These are phyloP conservation scores for Tetranychus piercei DNA, from an alignment of 2,888 invertebrate genomes.

Conservation along the genomic window DNA sequence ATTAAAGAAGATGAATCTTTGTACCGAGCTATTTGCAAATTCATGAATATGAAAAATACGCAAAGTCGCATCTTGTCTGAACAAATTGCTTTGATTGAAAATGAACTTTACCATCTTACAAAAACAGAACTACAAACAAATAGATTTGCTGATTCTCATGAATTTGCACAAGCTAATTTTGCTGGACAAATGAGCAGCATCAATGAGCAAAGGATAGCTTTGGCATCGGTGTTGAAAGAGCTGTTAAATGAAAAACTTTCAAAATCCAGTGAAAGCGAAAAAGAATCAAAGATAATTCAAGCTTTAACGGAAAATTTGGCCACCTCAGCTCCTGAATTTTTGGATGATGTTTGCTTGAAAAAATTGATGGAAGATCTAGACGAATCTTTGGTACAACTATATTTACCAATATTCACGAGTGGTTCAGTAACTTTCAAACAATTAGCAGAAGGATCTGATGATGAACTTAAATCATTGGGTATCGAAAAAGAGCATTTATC, in stretches of 20 bases:
- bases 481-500: background rate
- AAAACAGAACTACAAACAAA: constrained; percentile 22
- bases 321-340: background rate
- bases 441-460: background rate
- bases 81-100: constrained; percentile 24
- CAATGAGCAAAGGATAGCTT: background rate
- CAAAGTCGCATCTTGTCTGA: background rate
- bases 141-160: background rate
- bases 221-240: background rate
- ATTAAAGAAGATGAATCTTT: constrained; percentile 13
- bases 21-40: constrained; percentile 5
- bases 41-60: constrained; percentile 4
- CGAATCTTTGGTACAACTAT: background rate
- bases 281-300: background rate
- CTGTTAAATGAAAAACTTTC: background rate
- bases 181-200: background rate
- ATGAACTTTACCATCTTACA: constrained; percentile 24
- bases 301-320: background rate
- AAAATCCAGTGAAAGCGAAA: background rate
- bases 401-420: background rate
- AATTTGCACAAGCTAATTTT: background rate
- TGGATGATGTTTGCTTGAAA: background rate
- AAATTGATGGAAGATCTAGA: background rate
- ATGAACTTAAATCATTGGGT: constrained; percentile 4
- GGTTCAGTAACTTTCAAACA: background rate